These are phyloP conservation scores for Polyommatus icarus DNA, from an alignment of 2,888 invertebrate genomes.

Conservation along the genomic window DNA sequence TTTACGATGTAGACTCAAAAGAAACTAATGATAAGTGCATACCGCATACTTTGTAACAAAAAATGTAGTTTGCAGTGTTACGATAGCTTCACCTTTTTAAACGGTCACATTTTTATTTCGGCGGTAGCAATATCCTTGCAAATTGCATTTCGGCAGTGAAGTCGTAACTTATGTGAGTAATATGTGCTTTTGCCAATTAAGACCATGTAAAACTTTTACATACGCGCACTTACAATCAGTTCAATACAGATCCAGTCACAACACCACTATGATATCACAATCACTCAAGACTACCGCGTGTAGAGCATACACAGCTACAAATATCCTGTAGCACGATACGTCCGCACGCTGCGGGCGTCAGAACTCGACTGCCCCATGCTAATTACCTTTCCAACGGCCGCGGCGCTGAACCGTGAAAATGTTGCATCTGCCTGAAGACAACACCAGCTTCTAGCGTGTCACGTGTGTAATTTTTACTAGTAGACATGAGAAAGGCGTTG, in stretches of 20 bases:
- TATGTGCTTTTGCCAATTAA: neutral
- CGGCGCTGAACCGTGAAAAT: constrained; percentile 25
- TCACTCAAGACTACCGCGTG: neutral
- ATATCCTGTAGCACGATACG: neutral
- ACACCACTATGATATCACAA: neutral
- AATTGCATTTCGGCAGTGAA: neutral
- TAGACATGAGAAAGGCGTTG: neutral
- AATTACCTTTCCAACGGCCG: constrained; percentile 24
- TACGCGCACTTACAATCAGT: neutral
- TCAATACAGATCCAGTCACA: neutral
- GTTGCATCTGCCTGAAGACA: constrained; percentile 18
- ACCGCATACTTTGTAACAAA: too few species aligned
- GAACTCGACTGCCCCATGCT: constrained; percentile 8
- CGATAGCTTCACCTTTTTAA: neutral
- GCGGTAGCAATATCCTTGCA: neutral
- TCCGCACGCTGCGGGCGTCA: neutral
- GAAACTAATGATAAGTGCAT: too few species aligned
- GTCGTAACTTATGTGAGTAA: neutral
- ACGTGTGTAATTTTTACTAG: neutral
- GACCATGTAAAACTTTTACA: neutral
- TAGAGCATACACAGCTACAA: neutral
- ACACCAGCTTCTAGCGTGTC: neutral
- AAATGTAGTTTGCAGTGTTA: too few species aligned
- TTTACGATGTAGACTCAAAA: too few species aligned
- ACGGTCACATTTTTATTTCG: neutral